These are phyloP conservation scores for Nilaparvata lugens DNA, from an alignment of 1,140 invertebrate genomes.

Conservation along the genomic window DNA sequence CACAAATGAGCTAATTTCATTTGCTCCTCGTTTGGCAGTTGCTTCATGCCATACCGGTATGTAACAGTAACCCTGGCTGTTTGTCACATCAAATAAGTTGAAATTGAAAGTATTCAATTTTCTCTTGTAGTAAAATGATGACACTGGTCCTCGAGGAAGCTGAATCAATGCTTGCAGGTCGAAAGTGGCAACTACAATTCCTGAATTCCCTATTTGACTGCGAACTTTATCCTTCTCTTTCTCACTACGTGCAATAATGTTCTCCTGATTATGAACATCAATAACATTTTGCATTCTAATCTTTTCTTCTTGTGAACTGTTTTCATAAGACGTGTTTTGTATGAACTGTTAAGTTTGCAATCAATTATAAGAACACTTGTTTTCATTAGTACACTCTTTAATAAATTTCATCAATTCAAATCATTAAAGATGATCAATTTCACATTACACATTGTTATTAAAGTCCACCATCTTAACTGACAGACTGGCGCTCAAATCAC, in stretches of 20 bases:
- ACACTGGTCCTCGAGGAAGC: constrained; percentile 7
- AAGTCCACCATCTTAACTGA: too few relatives aligned
- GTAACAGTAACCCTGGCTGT: constrained; percentile 6
- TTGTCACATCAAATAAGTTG: constrained; percentile 2
- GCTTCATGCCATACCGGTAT: constrained; percentile 17
- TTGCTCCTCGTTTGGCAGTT: constrained; percentile 3
- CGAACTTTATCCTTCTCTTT: neutral
- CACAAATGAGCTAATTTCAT: constrained; percentile 6
- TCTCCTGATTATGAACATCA: neutral
- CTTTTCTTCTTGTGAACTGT: neutral
- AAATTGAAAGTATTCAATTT: constrained; percentile 18
- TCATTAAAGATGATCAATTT: too few relatives aligned
- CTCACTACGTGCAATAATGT: neutral
- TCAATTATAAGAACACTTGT: too few relatives aligned
- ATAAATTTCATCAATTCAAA: too few relatives aligned
- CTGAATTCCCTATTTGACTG: constrained; percentile 4
- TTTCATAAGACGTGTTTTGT: constrained; percentile 7
- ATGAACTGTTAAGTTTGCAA: constrained; percentile 15
- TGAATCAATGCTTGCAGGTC: constrained; percentile 14
- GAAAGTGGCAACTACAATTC: constrained; percentile 1
- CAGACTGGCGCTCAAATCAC: too few relatives aligned
- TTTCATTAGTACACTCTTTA: too few relatives aligned
- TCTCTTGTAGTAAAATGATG: constrained; percentile 16
- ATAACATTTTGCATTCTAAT: neutral
- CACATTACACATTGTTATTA: too few relatives aligned